A percentile compares a stretch with the other conserved stretches of the same genome.
Conservation (phyloP, 2,888 invertebrate genomes). For the Zhuqinia jingwanae region DNA sequence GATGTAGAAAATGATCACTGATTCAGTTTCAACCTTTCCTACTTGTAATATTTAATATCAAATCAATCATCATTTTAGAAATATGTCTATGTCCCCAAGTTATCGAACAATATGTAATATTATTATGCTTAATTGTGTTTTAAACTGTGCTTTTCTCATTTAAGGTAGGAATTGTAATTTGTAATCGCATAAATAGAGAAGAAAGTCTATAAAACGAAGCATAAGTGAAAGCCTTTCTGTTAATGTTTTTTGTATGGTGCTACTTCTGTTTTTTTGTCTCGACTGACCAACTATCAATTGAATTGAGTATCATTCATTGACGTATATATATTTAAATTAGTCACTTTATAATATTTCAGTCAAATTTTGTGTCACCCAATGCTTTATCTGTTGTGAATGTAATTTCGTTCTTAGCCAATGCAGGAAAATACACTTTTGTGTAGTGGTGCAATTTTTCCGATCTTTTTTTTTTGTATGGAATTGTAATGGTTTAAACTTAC, state of each 20-base stretch:
- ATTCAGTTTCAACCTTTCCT: background rate
- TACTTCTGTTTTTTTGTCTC: background rate
- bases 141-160: background rate
- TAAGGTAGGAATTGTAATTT: too few species aligned
- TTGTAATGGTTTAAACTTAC: background rate
- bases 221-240: background rate
- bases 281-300: background rate
- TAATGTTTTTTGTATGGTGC: conserved; percentile 5
- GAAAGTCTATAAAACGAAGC: background rate
- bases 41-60: too few species aligned
- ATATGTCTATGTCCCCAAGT: too few species aligned
- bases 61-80: too few species aligned
- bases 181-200: too few species aligned
- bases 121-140: too few species aligned
- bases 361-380: background rate
- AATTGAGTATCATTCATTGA: too few species aligned
- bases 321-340: too few species aligned
- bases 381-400: background rate
- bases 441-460: background rate
- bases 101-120: too few species aligned
- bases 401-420: background rate
- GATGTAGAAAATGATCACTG: background rate
- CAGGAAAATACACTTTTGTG: too few species aligned
- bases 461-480: background rate
- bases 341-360: background rate